Evolutionary conservation across 1,140 invertebrate species (phyloP), one percentile per base, ranked within the genome.

Genomic region (Hydropsyche tenuis): DNA sequence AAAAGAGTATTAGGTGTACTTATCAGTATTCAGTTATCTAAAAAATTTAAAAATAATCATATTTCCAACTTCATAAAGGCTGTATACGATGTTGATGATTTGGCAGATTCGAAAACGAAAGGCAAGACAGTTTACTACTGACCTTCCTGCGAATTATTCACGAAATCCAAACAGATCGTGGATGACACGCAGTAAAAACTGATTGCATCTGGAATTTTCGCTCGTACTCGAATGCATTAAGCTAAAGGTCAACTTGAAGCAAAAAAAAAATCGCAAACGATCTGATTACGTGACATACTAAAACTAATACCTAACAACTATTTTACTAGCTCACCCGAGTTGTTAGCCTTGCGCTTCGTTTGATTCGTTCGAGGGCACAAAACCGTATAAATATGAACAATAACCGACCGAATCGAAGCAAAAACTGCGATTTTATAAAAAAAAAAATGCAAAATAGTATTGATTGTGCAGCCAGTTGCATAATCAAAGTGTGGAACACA

Each of bases 291-390:
- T 60, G 56, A 60, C 56, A 60, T 14, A 60, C 56, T 25, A 60
- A 60, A 46, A 46, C 45, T 46, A 12, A 46, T 12, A 46, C 14
- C 11, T 12, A n/a, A 16, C 45, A 18, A 53, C n/a, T 16, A 53
- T 16, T 53, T 14, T 48, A 16, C 22, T 22, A 22, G 18, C 12
- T 60, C 14, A 60, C 12, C n/a, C 0, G 23, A 60, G 18, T 25
- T 25, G 56, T 60, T 60, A 25, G 23, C 56, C 56, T 60, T 60
- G 56, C 56, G 56, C 56, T 25, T 60, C 56, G 14, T 60, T 60
- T 25, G 56, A 60, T 60, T 60, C 22, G 22, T 53, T 46, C 45
- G 20, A 53, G 11, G n/a, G 16, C 56, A 60, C 12, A 25, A 37
- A 37, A 37, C 9, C 3, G 9, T 37, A 37, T 37, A 37, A 37